Conservation (phyloP, 2,888 invertebrate genomes). For the Pyrocoelia pectoralis region DNA sequence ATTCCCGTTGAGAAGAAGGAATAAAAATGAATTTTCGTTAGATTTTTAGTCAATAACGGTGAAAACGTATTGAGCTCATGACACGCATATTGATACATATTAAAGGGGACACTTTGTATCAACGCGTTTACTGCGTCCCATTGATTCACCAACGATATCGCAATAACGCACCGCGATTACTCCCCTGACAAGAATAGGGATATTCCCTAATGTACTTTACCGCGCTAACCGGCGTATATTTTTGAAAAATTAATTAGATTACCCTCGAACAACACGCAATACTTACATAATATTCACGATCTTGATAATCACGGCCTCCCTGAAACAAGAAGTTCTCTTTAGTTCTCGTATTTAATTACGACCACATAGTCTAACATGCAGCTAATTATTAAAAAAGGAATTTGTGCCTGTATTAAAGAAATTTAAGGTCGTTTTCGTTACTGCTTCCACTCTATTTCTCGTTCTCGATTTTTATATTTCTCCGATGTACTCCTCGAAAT, state of each 20-base stretch:
- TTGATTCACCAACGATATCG: conserved; percentile 26
- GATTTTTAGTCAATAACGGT: background rate
- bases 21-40: background rate
- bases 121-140: conserved; percentile 13
- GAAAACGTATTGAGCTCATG: background rate
- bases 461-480: no score
- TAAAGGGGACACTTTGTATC: conserved; percentile 23
- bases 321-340: no score
- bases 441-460: no score
- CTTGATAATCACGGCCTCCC: no score
- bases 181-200: conserved; percentile 24
- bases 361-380: no score
- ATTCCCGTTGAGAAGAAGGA: background rate
- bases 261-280: no score
- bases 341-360: no score
- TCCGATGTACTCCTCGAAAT: no score
- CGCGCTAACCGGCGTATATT: background rate
- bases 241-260: conserved; percentile 7
- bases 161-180: conserved; percentile 16
- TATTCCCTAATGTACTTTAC: conserved; percentile 4
- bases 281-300: no score
- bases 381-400: no score
- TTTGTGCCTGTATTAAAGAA: no score
- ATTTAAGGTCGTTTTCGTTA: no score
- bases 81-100: conserved; percentile 2